A percentile compares a stretch with the other conserved stretches of the same genome.
phyloP scores from a whole-genome alignment of 1,140 invertebrate species.

The Bombus waltoni region DNA sequence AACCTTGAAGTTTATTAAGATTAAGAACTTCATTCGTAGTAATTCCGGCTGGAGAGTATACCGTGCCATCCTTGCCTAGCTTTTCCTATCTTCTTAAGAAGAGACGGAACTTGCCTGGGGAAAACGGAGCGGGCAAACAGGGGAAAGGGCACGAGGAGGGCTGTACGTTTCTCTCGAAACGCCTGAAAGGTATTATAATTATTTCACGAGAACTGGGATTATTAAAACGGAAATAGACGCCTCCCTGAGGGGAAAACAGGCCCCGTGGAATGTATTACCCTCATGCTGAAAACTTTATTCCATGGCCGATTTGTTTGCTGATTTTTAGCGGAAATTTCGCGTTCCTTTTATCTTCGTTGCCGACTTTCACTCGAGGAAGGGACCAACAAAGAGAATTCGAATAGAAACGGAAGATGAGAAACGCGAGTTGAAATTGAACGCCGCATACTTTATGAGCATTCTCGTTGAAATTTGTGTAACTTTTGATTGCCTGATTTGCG shows the following conservation, averaged over 20 bases:
- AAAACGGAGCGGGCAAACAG: not conserved
- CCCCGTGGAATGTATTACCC: conserved; percentile 21
- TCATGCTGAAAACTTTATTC: conserved; percentile 24
- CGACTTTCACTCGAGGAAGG: not conserved
- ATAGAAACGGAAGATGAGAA: conserved; percentile 33
- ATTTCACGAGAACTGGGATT: conserved; percentile 62
- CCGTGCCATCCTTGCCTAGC: conserved; percentile 40
- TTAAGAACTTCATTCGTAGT: conserved; percentile 79
- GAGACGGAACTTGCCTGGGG: conserved; percentile 19
- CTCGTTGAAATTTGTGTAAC: conserved; percentile 18
- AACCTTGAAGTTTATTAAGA: conserved; percentile 79
- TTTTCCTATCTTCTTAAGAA: conserved; percentile 54
- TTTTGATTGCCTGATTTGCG: conserved; percentile 7
- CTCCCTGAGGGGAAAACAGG: conserved; percentile 6
- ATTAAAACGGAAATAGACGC: conserved; percentile 60
- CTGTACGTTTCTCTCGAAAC: conserved; percentile 52
- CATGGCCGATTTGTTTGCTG: conserved; percentile 6
- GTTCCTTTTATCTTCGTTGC: conserved; percentile 7
- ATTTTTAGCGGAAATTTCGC: conserved; percentile 19
- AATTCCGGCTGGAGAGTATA: conserved; percentile 62
- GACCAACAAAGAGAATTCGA: not conserved
- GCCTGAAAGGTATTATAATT: conserved; percentile 59
- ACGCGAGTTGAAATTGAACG: conserved; percentile 13
- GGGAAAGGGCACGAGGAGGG: not conserved
- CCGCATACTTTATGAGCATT: conserved; percentile 14